phyloP scores from a whole-genome alignment of 2,888 invertebrate species.

The Ophioninae sp. region DNA sequence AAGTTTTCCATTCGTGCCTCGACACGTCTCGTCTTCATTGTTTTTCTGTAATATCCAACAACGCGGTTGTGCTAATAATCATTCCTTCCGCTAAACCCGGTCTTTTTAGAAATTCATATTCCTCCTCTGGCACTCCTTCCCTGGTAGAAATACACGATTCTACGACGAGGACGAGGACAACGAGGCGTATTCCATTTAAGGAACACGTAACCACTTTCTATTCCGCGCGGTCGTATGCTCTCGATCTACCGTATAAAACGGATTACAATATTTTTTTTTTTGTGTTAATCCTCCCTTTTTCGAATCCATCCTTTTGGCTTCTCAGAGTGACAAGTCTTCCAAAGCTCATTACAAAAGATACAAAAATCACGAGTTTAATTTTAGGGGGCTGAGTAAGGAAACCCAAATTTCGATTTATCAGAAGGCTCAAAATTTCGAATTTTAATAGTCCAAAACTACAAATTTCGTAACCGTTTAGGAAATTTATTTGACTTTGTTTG shows the following conservation, averaged over 20 bases:
- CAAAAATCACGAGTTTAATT: too few relatives aligned
- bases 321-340: not conserved
- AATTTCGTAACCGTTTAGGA: too few relatives aligned
- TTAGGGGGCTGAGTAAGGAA: too few relatives aligned
- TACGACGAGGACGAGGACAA: constrained; percentile 31
- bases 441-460: too few relatives aligned
- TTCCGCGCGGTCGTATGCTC: constrained; percentile 64
- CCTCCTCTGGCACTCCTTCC: constrained; percentile 32
- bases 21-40: not conserved
- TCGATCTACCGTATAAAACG: constrained; percentile 64
- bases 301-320: constrained; percentile 23
- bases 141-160: constrained; percentile 9
- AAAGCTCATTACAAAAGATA: constrained; percentile 8
- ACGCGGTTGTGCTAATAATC: not conserved
- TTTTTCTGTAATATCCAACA: not conserved
- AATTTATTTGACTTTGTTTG: too few relatives aligned
- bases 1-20: not conserved
- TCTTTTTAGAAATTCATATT: constrained; percentile 4
- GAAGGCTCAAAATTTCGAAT: too few relatives aligned
- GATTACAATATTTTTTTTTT: constrained; percentile 55
- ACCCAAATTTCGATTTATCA: too few relatives aligned
- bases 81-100: not conserved
- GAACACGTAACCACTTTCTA: constrained; percentile 68
- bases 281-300: constrained; percentile 17
- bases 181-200: constrained; percentile 62